These are phyloP conservation scores for Oxygymnocypris stewartii DNA, from an alignment of 2,113 vertebrate species.

Conservation along the genomic window DNA sequence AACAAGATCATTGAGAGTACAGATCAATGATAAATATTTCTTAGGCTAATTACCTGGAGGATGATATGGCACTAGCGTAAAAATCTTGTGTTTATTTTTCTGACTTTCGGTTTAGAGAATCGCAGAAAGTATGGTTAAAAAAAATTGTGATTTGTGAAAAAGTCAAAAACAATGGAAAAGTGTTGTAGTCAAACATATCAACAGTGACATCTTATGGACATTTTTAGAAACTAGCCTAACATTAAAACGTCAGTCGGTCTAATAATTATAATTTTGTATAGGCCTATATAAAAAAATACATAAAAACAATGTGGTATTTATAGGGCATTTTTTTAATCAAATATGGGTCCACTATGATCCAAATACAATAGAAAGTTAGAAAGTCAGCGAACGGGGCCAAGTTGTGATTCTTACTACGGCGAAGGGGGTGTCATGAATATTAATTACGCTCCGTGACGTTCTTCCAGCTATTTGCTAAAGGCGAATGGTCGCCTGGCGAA, in stretches of 20 bases:
- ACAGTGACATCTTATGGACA: slow-evolving; percentile 39
- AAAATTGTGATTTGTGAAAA: background rate
- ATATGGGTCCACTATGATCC: background rate
- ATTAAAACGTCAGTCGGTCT: background rate
- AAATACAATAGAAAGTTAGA: background rate
- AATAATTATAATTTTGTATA: too few relatives aligned
- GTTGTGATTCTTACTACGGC: background rate
- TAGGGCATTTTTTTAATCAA: background rate
- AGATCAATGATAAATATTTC: background rate
- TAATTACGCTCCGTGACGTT: background rate
- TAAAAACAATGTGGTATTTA: slow-evolving; percentile 5
- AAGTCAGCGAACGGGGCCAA: too few relatives aligned
- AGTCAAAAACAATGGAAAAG: background rate
- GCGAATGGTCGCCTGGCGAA: background rate
- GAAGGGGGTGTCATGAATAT: background rate
- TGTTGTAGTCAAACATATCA: background rate
- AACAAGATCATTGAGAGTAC: background rate
- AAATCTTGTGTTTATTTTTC: background rate
- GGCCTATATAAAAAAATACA: too few relatives aligned
- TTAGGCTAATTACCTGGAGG: background rate
- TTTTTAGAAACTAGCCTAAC: background rate
- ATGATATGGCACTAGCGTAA: background rate
- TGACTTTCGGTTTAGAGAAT: background rate
- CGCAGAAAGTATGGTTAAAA: too few relatives aligned
- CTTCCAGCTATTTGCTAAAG: background rate